phyloP scores from a whole-genome alignment of 92 coral and sea anemone genomes.

The Desmophyllum pertusum region DNA sequence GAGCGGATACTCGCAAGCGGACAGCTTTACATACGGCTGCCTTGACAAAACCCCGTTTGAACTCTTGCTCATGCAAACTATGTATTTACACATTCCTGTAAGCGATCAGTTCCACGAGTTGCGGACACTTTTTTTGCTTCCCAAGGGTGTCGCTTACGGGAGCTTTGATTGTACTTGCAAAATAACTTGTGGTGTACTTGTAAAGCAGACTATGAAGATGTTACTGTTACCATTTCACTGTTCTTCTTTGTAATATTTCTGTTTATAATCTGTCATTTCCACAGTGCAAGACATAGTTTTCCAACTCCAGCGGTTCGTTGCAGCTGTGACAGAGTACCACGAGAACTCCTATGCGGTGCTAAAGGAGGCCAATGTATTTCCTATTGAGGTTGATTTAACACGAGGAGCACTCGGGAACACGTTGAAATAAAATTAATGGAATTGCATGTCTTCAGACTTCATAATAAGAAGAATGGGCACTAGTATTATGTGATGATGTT shows the following conservation, averaged over 20 bases:
- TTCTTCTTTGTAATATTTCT: neutral
- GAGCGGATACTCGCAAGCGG: too few species aligned
- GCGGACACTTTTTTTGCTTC: too few species aligned
- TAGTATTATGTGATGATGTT: neutral
- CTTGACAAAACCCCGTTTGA: too few species aligned
- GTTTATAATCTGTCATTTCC: conserved; percentile 5
- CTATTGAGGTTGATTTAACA: conserved; percentile 97
- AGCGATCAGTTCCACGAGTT: too few species aligned
- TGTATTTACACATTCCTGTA: too few species aligned
- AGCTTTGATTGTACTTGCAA: too few species aligned
- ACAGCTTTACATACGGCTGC: too few species aligned
- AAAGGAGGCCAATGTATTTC: conserved; percentile 97
- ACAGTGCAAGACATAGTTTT: conserved; percentile 98
- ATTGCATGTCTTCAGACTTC: neutral
- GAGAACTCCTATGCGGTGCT: conserved; percentile 82
- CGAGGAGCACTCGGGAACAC: conserved; percentile 97
- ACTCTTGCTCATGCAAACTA: too few species aligned
- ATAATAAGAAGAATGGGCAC: neutral
- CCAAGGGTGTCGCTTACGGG: too few species aligned
- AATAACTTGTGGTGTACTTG: neutral
- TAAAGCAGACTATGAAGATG: neutral
- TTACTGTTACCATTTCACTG: neutral
- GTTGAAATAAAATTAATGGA: conserved; percentile 46
- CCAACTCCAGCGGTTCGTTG: conserved; percentile 94
- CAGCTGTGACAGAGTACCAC: conserved; percentile 93